Percentiles rank a stretch among this genome's conserved stretches.
These are phyloP conservation scores for Andrena cerasifolii DNA, from an alignment of 1,140 invertebrate genomes.

Conservation along the genomic window DNA sequence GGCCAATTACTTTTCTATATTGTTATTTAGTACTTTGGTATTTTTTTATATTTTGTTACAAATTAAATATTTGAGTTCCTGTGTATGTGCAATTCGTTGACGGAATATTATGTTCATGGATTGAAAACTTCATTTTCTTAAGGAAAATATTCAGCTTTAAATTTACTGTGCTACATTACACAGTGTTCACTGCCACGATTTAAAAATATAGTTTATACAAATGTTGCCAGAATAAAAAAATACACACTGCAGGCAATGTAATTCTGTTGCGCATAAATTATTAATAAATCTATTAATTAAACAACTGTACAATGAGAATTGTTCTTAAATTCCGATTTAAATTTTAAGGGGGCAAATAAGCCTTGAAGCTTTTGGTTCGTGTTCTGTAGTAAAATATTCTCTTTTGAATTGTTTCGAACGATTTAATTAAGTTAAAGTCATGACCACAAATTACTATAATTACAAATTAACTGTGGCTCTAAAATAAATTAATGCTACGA, in stretches of 20 bases:
- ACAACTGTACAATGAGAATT: neutral
- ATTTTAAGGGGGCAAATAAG: conserved; percentile 31
- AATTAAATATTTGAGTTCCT: conserved; percentile 38
- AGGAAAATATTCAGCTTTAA: conserved; percentile 8
- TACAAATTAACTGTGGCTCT: neutral
- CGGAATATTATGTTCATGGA: neutral
- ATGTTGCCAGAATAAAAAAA: conserved; percentile 31
- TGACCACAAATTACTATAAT: neutral
- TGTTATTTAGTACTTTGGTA: conserved; percentile 31
- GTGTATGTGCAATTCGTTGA: conserved; percentile 31
- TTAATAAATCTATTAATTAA: conserved; percentile 25
- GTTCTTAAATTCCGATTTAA: conserved; percentile 11
- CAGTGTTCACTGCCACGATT: conserved; percentile 27
- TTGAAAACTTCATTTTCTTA: conserved; percentile 26
- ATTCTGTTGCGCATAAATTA: conserved; percentile 28
- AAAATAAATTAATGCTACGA: conserved; percentile 7
- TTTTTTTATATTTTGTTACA: conserved; percentile 28
- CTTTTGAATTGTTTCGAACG: neutral
- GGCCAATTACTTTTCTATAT: neutral
- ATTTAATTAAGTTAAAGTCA: neutral
- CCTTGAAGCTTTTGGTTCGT: conserved; percentile 3
- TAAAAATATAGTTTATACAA: conserved; percentile 33
- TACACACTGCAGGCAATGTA: conserved; percentile 26
- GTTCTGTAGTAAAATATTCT: neutral
- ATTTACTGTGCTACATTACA: conserved; percentile 11